A percentile compares a stretch with the other conserved stretches of the same genome.
These are phyloP conservation scores for Vireo altiloquus DNA, from an alignment of 2,113 vertebrate species.

Conservation along the genomic window DNA sequence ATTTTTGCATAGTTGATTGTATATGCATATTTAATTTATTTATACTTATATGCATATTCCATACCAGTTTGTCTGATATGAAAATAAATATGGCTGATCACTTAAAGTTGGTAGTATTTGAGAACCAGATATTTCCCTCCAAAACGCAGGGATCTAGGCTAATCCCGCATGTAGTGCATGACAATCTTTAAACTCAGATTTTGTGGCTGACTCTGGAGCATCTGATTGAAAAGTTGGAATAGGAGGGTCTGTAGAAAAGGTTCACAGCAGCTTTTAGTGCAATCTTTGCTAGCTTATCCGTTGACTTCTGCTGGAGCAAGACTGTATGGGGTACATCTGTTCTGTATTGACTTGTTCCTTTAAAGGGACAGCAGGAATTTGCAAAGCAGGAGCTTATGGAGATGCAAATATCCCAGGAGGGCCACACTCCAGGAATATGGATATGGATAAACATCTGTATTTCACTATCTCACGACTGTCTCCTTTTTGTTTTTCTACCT, in stretches of 20 bases:
- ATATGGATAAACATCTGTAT: not conserved
- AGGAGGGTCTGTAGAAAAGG: not conserved
- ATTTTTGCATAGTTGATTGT: not conserved
- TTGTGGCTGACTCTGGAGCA: not conserved
- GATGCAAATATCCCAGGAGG: not conserved
- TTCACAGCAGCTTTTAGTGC: not conserved
- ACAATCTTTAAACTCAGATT: not conserved
- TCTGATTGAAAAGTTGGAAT: not conserved
- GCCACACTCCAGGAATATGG: not conserved
- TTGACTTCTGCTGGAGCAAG: not conserved
- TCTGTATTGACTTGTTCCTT: not conserved
- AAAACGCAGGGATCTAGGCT: not conserved
- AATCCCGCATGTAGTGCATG: not conserved
- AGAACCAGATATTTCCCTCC: not conserved
- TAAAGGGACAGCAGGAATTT: not conserved
- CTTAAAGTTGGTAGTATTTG: not conserved
- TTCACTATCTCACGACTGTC: not conserved
- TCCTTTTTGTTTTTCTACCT: not conserved
- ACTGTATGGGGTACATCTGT: fast-evolving
- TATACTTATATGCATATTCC: not conserved
- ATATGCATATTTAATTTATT: not conserved
- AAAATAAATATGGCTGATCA: not conserved
- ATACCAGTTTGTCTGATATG: not conserved
- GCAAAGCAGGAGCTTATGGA: not conserved
- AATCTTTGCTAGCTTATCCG: not conserved